These are phyloP conservation scores for Eidolon helvum DNA, from an alignment of 2,113 vertebrate species.

Conservation along the genomic window DNA sequence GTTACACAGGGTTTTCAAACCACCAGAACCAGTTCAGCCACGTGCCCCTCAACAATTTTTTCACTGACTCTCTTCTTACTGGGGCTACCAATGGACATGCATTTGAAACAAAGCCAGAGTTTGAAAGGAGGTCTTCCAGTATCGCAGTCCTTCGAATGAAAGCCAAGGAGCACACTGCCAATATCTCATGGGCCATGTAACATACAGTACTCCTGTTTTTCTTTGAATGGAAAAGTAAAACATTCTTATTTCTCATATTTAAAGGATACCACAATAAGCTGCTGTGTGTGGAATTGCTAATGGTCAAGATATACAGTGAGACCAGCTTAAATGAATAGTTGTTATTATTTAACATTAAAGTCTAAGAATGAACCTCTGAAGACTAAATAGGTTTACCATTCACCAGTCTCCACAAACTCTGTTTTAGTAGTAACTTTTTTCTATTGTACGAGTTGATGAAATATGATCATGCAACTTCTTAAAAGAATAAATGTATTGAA, in stretches of 20 bases:
- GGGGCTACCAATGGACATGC: constrained; percentile 90
- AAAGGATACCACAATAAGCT: constrained; percentile 86
- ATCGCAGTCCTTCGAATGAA: constrained; percentile 99
- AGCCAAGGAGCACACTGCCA: constrained; percentile 98
- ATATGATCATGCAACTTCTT: constrained; percentile 81
- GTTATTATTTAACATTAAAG: constrained; percentile 86
- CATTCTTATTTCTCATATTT: constrained; percentile 85
- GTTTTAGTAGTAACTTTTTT: constrained; percentile 78
- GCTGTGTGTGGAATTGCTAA: constrained; percentile 85
- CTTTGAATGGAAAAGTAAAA: constrained; percentile 75
- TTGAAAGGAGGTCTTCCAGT: constrained; percentile 97
- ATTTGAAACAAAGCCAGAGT: constrained; percentile 97
- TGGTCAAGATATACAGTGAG: constrained; percentile 80
- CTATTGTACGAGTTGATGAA: constrained; percentile 83
- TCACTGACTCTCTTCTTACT: constrained; percentile 95
- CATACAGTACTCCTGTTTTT: constrained; percentile 72
- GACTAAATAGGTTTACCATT: constrained; percentile 80
- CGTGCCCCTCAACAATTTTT: constrained; percentile 97
- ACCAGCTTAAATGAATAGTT: constrained; percentile 84
- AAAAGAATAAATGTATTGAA: constrained; percentile 86
- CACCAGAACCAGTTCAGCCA: constrained; percentile 98
- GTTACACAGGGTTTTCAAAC: constrained; percentile 94
- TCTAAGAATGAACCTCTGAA: constrained; percentile 74
- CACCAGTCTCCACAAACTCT: constrained; percentile 76
- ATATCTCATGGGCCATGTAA: constrained; percentile 99